A percentile compares a stretch with the other conserved stretches of the same genome.
phyloP scores from a whole-genome alignment of 2,888 invertebrate genomes.

The Sesamia inferens region DNA sequence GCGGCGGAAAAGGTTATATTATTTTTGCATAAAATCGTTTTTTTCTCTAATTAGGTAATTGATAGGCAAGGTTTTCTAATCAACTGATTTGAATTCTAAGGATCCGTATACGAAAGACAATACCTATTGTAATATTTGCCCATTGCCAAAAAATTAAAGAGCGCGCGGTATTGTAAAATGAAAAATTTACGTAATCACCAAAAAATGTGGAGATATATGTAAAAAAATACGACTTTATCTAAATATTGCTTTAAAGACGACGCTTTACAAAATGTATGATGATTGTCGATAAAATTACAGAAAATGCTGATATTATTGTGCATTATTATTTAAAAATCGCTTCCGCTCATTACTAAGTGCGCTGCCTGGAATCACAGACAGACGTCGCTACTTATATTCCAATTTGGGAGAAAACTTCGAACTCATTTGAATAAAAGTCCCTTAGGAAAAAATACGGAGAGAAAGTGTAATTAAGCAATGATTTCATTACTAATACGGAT shows the following conservation, averaged over 20 bases:
- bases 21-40: not conserved
- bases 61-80: not conserved
- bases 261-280: no score
- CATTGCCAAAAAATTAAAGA: no score
- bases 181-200: no score
- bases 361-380: constrained; percentile 47
- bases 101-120: no score
- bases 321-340: constrained; percentile 13
- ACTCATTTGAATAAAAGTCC: constrained; percentile 67
- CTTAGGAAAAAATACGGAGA: constrained; percentile 45
- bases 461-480: constrained; percentile 55
- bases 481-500: constrained; percentile 42
- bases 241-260: no score
- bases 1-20: no score
- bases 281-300: no score
- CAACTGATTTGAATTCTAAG: no score
- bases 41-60: not conserved
- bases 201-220: no score
- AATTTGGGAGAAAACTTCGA: constrained; percentile 59
- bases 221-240: no score
- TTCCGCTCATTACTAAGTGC: constrained; percentile 8
- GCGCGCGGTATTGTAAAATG: no score
- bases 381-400: constrained; percentile 55
- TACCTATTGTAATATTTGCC: no score
- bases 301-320: not conserved